phyloP scores from a whole-genome alignment of 2,113 vertebrate genomes.

The Engraulis encrasicolus region DNA sequence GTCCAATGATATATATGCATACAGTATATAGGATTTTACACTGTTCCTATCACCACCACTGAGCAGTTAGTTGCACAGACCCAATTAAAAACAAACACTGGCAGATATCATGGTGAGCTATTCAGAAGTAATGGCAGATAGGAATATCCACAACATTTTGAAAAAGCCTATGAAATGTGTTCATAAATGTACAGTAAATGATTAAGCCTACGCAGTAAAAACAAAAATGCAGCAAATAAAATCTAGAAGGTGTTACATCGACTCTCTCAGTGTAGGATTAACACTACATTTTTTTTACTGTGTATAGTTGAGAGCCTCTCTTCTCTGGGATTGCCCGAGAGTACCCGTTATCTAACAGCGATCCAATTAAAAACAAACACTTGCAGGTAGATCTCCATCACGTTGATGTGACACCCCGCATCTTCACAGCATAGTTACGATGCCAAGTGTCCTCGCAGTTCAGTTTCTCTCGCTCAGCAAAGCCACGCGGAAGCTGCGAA shows the following conservation, averaged over 20 bases:
- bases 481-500: slow-evolving; percentile 13
- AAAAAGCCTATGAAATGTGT: no score
- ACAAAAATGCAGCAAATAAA: no score
- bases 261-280: no score
- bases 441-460: neutral
- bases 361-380: slow-evolving; percentile 20
- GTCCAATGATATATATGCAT: neutral
- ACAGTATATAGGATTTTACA: neutral
- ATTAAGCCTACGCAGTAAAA: no score
- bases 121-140: no score
- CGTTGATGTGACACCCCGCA: neutral
- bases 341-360: neutral
- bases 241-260: no score
- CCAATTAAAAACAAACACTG: slow-evolving; percentile 18
- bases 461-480: slow-evolving; percentile 8
- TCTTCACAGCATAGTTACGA: slow-evolving; percentile 4
- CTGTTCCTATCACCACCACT: neutral
- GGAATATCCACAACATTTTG: no score
- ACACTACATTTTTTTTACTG: no score
- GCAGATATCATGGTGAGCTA: neutral
- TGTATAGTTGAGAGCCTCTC: no score
- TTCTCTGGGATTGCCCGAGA: neutral
- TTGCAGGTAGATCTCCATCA: neutral
- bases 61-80: neutral
- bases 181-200: no score